Conservation (phyloP, 2,888 invertebrate species). For the Polietes domitor region DNA sequence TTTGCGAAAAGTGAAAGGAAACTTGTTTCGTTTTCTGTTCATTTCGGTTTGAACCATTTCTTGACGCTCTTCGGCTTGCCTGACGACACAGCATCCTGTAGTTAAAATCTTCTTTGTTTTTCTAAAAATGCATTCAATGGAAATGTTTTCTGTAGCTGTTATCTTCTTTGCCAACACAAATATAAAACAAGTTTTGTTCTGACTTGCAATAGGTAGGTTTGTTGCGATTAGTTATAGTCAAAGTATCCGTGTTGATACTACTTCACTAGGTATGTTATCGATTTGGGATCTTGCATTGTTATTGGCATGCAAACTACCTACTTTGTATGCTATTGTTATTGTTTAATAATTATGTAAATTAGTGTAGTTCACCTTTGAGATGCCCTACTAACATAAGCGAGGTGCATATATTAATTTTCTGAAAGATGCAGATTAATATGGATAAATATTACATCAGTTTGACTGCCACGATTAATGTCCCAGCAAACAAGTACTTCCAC, state of each 20-base stretch:
- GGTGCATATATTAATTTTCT: too few relatives aligned
- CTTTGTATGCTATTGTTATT: too few relatives aligned
- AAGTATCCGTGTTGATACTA: conserved; percentile 12
- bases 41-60: background rate
- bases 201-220: background rate
- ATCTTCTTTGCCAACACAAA: background rate
- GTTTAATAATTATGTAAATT: too few relatives aligned
- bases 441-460: too few relatives aligned
- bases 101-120: conserved; percentile 25
- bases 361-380: too few relatives aligned
- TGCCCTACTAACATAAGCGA: too few relatives aligned
- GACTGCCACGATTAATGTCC: too few relatives aligned
- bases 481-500: too few relatives aligned
- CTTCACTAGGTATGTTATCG: background rate
- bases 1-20: conserved; percentile 63
- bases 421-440: too few relatives aligned
- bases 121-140: conserved; percentile 45
- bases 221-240: conserved; percentile 17
- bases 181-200: conserved; percentile 30
- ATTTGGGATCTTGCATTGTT: conserved; percentile 4
- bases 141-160: conserved; percentile 41
- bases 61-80: conserved; percentile 5
- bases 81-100: conserved; percentile 43
- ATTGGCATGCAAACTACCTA: too few relatives aligned
- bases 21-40: conserved; percentile 59